Evolutionary conservation across 2,113 vertebrate genomes (phyloP).

Genomic region (Emydura subglobosa): DNA sequence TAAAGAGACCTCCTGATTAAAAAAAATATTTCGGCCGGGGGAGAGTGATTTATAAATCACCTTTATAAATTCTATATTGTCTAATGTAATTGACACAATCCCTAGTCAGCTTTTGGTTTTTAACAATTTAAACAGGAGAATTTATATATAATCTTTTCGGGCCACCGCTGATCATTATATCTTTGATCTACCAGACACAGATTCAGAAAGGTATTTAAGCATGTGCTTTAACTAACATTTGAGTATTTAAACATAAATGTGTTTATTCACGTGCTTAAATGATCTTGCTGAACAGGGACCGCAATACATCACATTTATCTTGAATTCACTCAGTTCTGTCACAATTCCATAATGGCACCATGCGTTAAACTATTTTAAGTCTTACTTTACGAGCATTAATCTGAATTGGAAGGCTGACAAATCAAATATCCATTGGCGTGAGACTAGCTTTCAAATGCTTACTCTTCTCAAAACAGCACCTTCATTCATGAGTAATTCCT

Average conservation of each 20-base stretch:
- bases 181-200: neutral
- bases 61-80: too few species aligned
- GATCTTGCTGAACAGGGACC: neutral
- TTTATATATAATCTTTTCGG: neutral
- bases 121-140: neutral
- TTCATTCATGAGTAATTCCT: conserved; percentile 60
- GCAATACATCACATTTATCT: neutral
- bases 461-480: neutral
- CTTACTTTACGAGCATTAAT: conserved; percentile 58
- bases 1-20: neutral
- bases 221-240: neutral
- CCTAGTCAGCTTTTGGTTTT: neutral
- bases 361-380: conserved; percentile 57
- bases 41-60: neutral
- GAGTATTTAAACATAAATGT: neutral
- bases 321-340: conserved; percentile 8
- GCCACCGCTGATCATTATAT: neutral
- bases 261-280: neutral
- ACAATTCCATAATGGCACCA: conserved; percentile 20
- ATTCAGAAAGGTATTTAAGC: neutral
- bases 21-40: neutral
- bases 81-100: neutral
- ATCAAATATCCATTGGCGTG: conserved; percentile 36
- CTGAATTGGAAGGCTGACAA: conserved; percentile 42
- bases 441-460: conserved; percentile 49